Evolutionary conservation across 2,888 invertebrate genomes (phyloP).

Genomic region (Chirona hameri): DNA sequence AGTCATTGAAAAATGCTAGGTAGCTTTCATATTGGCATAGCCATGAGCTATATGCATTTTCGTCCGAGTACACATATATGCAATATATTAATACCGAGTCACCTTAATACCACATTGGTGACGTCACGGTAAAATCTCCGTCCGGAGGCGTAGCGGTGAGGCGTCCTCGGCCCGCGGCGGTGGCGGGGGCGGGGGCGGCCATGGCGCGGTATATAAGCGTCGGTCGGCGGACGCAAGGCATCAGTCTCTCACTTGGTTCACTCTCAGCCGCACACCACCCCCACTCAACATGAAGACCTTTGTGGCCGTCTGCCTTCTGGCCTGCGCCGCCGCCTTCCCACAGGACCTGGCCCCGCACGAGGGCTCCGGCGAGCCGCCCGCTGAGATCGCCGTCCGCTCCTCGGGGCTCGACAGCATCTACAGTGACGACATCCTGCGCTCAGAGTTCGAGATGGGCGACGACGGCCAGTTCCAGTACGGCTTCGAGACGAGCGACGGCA

Average conservation of each 20-base stretch:
- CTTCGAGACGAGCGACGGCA: not conserved
- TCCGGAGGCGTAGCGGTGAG: too few species aligned
- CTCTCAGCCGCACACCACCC: not conserved
- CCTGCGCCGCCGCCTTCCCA: not conserved
- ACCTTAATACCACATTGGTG: too few species aligned
- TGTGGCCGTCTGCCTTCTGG: not conserved
- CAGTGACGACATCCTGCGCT: too few species aligned
- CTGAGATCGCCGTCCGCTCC: not conserved
- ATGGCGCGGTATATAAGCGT: not conserved
- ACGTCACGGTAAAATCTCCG: too few species aligned
- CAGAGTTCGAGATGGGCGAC: not conserved
- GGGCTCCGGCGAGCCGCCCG: not conserved
- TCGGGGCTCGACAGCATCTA: too few species aligned
- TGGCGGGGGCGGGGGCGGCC: not conserved
- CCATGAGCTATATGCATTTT: too few species aligned
- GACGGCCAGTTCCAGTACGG: slow-evolving; percentile 22
- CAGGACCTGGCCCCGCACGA: not conserved
- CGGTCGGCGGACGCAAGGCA: not conserved
- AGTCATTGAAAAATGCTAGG: too few species aligned
- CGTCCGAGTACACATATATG: too few species aligned
- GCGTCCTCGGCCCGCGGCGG: not conserved
- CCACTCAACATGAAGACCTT: not conserved
- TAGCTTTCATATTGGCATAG: too few species aligned
- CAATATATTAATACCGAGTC: too few species aligned
- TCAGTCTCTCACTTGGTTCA: not conserved